Evolutionary conservation across 2,797 vertebrate genomes (phyloP).

Genomic region (Emydoidea blandingii): DNA sequence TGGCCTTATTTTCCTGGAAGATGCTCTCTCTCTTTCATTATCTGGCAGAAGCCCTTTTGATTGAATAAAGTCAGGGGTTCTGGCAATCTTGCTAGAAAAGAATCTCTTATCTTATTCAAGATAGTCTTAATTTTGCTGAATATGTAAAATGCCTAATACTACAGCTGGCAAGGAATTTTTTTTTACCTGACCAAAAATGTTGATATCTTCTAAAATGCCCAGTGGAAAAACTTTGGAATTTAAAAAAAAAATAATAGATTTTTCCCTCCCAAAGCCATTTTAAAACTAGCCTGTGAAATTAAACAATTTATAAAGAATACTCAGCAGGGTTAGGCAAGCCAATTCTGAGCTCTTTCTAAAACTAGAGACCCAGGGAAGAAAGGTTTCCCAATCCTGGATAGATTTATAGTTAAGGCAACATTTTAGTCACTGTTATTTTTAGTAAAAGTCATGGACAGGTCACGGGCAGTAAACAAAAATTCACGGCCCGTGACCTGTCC

Average conservation of each 20-base stretch:
- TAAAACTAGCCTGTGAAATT: slow-evolving; percentile 3
- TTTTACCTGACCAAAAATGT: slow-evolving; percentile 11
- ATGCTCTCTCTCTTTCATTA: neutral
- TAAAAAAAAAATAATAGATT: neutral
- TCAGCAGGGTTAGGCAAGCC: slow-evolving; percentile 4
- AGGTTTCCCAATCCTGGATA: slow-evolving; percentile 34
- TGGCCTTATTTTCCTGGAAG: neutral
- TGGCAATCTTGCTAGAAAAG: neutral
- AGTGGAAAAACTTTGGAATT: neutral
- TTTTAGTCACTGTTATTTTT: too few species aligned
- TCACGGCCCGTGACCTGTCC: too few species aligned
- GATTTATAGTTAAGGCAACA: neutral
- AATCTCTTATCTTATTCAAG: neutral
- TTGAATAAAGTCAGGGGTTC: neutral
- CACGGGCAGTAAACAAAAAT: too few species aligned
- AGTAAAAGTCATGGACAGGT: too few species aligned
- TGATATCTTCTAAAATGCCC: slow-evolving; percentile 13
- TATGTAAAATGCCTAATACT: slow-evolving; percentile 41
- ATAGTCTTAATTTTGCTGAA: neutral
- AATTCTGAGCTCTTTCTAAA: slow-evolving; percentile 9
- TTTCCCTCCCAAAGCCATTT: neutral
- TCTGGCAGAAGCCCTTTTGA: neutral
- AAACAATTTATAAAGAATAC: slow-evolving; percentile 35
- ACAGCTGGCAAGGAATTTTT: neutral
- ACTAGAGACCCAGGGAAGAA: slow-evolving; percentile 18